These are phyloP conservation scores for Hydrochoerus hydrochaeris DNA, from an alignment of 2,113 vertebrate species.

Conservation along the genomic window DNA sequence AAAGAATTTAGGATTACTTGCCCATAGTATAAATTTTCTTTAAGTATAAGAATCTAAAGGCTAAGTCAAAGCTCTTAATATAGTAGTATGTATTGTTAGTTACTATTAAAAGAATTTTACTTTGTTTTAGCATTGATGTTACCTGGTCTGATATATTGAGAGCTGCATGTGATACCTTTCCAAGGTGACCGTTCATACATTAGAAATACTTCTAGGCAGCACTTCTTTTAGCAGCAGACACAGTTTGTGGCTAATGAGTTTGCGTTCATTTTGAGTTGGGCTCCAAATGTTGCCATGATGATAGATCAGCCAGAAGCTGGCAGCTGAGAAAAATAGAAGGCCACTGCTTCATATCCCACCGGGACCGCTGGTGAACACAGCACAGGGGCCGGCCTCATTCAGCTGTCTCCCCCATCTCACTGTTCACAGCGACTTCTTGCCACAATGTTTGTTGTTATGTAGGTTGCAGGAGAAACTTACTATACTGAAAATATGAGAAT, in stretches of 20 bases:
- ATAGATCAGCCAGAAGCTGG: conserved; percentile 83
- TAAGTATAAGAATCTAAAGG: conserved; percentile 62
- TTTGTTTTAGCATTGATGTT: conserved; percentile 84
- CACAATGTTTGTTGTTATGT: neutral
- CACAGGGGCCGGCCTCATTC: conserved; percentile 65
- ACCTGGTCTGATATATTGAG: conserved; percentile 84
- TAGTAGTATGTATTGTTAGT: conserved; percentile 83
- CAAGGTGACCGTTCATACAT: conserved; percentile 79
- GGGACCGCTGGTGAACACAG: neutral
- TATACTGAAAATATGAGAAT: neutral
- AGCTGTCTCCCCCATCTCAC: neutral
- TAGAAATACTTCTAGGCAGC: conserved; percentile 84
- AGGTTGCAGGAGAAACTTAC: neutral
- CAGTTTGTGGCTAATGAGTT: conserved; percentile 79
- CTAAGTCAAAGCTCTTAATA: conserved; percentile 83
- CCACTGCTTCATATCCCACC: neutral
- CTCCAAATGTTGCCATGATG: conserved; percentile 86
- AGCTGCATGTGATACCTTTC: conserved; percentile 80
- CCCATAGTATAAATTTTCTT: conserved; percentile 70
- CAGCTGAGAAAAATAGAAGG: conserved; percentile 80
- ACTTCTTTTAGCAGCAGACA: conserved; percentile 85
- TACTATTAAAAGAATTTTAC: conserved; percentile 75
- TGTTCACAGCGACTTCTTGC: neutral
- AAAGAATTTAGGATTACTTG: neutral
- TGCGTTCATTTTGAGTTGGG: conserved; percentile 82